A percentile compares a stretch with the other conserved stretches of the same genome.
phyloP scores from a whole-genome alignment of 2,113 vertebrate genomes.

The Rattus rattus region DNA sequence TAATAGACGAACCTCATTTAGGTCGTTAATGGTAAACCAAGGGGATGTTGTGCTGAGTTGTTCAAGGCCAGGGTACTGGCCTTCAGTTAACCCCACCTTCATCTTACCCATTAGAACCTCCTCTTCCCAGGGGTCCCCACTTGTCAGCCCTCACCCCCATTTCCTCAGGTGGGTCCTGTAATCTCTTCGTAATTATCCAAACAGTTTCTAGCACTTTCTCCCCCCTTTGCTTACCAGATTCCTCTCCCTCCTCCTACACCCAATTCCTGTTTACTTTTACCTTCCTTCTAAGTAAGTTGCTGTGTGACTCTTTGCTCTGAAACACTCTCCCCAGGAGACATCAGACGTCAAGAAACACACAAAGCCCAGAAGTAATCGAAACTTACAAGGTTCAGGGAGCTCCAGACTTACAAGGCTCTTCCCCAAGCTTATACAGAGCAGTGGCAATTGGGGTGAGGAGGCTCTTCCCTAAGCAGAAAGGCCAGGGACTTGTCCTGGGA shows the following conservation, averaged over 20 bases:
- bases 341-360: not conserved
- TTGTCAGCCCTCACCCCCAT: rapidly evolving
- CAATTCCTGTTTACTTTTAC: not conserved
- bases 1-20: not conserved
- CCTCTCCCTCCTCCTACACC: not conserved
- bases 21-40: not conserved
- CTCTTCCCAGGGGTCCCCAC: not conserved
- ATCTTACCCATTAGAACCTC: not conserved
- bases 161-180: not conserved
- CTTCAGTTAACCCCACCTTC: not conserved
- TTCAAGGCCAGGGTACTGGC: not conserved
- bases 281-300: not conserved
- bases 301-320: not conserved
- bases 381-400: not conserved
- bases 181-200: not conserved
- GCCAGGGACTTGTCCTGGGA: not conserved
- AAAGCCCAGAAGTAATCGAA: not conserved
- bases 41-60: not conserved
- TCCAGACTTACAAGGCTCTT: not conserved
- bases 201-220: not conserved
- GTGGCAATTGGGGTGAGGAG: not conserved
- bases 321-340: not conserved
- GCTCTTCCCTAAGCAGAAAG: no score
- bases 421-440: not conserved
- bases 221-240: not conserved